phyloP scores from a whole-genome alignment of 2,113 vertebrate species.

The Tursiops truncatus region DNA sequence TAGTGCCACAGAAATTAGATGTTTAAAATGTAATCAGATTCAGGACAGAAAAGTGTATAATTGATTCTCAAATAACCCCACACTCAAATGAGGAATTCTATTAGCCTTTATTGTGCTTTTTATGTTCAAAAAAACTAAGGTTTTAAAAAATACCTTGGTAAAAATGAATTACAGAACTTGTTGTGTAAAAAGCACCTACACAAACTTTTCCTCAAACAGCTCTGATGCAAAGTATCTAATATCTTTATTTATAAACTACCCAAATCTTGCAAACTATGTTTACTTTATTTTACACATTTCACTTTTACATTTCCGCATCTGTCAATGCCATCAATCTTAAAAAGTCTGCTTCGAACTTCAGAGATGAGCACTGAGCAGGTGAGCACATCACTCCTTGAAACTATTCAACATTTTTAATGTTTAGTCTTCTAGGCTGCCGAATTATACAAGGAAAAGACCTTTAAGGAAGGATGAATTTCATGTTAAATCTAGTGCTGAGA shows the following conservation, averaged over 20 bases:
- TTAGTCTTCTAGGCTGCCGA: conserved; percentile 25
- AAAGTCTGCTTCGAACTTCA: conserved; percentile 67
- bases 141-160: conserved; percentile 20
- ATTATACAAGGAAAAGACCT: neutral
- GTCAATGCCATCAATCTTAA: conserved; percentile 53
- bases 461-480: conserved; percentile 39
- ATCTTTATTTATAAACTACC: neutral
- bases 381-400: conserved; percentile 48
- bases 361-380: conserved; percentile 45
- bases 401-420: conserved; percentile 13
- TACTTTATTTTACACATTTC: conserved; percentile 21
- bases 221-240: neutral
- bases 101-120: neutral
- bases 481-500: conserved; percentile 32
- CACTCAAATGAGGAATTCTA: neutral
- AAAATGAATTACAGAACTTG: conserved; percentile 11
- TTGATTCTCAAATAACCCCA: neutral
- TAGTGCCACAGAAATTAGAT: conserved; percentile 40
- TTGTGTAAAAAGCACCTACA: neutral
- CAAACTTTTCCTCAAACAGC: conserved; percentile 43
- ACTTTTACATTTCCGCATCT: neutral
- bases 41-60: conserved; percentile 39
- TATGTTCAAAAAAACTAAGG: conserved; percentile 3
- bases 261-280: neutral
- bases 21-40: conserved; percentile 23